Evolutionary conservation across 2,113 vertebrate species (phyloP), one percentile per base, ranked within the genome.

Genomic region (Erythrocercus mccallii): DNA sequence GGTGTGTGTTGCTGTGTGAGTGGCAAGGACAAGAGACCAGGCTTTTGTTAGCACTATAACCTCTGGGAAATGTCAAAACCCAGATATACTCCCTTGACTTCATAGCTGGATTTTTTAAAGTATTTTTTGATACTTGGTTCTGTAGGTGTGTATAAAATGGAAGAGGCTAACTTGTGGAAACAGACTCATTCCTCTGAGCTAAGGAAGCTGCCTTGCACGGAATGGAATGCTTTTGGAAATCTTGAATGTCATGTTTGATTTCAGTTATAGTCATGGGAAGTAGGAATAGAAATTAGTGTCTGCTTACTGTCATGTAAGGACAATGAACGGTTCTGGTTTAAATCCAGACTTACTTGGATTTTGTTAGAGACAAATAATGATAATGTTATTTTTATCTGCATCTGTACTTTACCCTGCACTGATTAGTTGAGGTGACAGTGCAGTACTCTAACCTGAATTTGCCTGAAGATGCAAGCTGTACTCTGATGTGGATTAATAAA

Each of bases 141-240:
- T 51, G 13, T 47, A n/a, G 21, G 15, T 88, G n/a, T 64, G 10
- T 51, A 16, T 65, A 37, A 48, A 88, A 62, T 42, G 2, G 73
- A 95, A 33, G 9, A 37, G 28, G 27, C 12, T 50, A 12, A 31
- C 15, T 51, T 51, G 37, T 25, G 40, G 47, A 42, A 33, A 86
- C 40, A 60, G 30, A 21, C 27, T 86, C 4, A 1, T 48, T 80
- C 3, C 21, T 86, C 56, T 8, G 10, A 37, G 38, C 62, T 65
- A 27, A 64, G 38, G 38, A 76, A 35, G 35, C 37, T 25, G 50
- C 33, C 38, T 81, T 0, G 0, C 40, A 44, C 10, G 0, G 0
- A 35, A 18, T 14, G 9, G 80, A 84, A 57, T 84, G 38, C 53
- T 84, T 70, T 57, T 86, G 89, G 70, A 91, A 86, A 37, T 76